Evolutionary conservation across 53 echinoderm and acorn worm species (phyloP), one percentile per base, ranked within the genome.

Genomic region (Apostichopus leukothele): DNA sequence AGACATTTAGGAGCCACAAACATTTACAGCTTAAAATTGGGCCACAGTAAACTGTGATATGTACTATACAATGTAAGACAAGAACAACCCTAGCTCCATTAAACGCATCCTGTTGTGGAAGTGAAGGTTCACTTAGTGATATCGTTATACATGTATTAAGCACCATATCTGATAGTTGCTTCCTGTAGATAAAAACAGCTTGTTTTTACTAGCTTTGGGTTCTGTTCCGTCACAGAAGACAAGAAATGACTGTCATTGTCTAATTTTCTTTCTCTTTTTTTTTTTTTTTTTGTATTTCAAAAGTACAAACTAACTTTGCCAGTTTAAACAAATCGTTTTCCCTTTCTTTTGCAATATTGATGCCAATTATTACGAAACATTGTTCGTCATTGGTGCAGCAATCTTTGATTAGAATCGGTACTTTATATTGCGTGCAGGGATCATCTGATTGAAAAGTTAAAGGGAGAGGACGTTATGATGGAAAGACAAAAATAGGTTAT

Each of bases 91-190:
- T 59, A 19, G 5, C 39, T 54, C 54, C 81, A n/a, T 54, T 55
- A n/a, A 51, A 16, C n/a, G 21, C 22, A 22, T 81, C 81, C 81
- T 54, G 81, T 52, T 81, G 16, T n/a, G 25, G 81, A 81, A 54
- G 54, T 59, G 54, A 12, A 11, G 21, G 55, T 81, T n/a, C 59
- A 19, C 5, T 19, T 57, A 6, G 59, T 81, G 81, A 81, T 81
- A 81, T 81, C 54, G 22, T 59, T 54, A 52, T 13, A 18, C 51
- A 19, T 71, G 18, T n/a, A 12, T 26, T 3, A 54, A 59, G 81
- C 18, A 5, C 55, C 81, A 81, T 81, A 79, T 51, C 60, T 21
- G 81, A 81, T 81, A 21, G 21, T 81, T 81, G 81, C 55, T 55
- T 81, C 81, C 81, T 59, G 60, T 18, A 54, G 81, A 81, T 81